Evolutionary conservation across 2,113 vertebrate genomes (phyloP).

Genomic region (Oryzias javanicus): DNA sequence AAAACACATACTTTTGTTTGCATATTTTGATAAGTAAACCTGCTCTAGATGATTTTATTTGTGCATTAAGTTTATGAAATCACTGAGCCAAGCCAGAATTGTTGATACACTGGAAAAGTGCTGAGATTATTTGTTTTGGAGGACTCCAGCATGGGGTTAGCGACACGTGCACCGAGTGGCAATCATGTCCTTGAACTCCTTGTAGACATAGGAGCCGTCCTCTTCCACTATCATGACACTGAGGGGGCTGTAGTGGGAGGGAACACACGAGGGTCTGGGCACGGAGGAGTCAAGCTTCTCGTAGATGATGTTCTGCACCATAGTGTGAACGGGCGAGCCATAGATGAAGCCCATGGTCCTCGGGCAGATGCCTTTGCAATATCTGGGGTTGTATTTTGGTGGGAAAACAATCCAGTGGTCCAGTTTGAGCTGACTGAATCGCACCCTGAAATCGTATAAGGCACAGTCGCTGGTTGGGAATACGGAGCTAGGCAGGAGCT

Average conservation of each 20-base stretch:
- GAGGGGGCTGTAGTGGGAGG: constrained; percentile 87
- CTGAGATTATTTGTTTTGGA: constrained; percentile 1
- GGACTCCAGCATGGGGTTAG: constrained; percentile 53
- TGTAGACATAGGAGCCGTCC: constrained; percentile 89
- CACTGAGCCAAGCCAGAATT: constrained; percentile 40
- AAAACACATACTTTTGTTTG: no score
- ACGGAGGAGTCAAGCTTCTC: constrained; percentile 87
- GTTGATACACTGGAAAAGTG: constrained; percentile 23
- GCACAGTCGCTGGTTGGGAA: constrained; percentile 85
- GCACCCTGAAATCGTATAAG: constrained; percentile 87
- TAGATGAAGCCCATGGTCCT: constrained; percentile 84
- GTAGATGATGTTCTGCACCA: constrained; percentile 93
- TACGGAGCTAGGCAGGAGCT: constrained; percentile 74
- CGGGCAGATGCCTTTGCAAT: constrained; percentile 90
- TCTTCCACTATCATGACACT: constrained; percentile 90
- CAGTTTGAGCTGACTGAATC: constrained; percentile 90
- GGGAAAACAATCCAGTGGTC: constrained; percentile 94
- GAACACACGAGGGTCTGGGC: constrained; percentile 88
- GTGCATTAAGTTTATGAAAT: constrained; percentile 47
- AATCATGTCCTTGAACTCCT: constrained; percentile 94
- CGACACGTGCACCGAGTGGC: constrained; percentile 93
- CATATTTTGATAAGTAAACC: constrained; percentile 26
- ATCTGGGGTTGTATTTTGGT: constrained; percentile 89
- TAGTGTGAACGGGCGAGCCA: constrained; percentile 87
- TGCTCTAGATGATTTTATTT: constrained; percentile 58